These are phyloP conservation scores for Hylaeus anthracinus DNA, from an alignment of 1,140 invertebrate species.

Conservation along the genomic window DNA sequence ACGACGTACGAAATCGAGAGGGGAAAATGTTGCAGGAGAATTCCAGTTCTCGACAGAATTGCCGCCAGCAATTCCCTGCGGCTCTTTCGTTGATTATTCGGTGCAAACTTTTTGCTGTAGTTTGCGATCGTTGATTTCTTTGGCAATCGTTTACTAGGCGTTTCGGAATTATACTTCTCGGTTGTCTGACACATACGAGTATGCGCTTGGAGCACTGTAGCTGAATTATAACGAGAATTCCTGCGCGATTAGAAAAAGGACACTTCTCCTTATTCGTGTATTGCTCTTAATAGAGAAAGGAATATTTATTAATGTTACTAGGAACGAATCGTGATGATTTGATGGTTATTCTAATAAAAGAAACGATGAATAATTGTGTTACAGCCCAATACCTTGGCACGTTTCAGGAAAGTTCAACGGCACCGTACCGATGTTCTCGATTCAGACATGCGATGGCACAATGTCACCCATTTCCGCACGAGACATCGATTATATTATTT, in stretches of 20 bases:
- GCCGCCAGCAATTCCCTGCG: background rate
- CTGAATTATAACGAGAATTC: too few relatives aligned
- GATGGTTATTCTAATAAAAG: too few relatives aligned
- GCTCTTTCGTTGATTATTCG: background rate
- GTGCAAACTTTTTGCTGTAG: background rate
- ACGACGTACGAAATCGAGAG: background rate
- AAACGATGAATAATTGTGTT: background rate
- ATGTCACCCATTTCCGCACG: background rate
- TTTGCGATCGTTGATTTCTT: background rate
- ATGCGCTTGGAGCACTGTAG: too few relatives aligned
- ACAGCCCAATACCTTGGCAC: background rate
- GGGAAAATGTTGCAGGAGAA: background rate
- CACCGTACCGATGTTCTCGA: background rate
- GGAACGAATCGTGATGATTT: too few relatives aligned
- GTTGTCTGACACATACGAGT: too few relatives aligned
- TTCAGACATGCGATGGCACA: background rate
- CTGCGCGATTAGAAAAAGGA: too few relatives aligned
- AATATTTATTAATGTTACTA: too few relatives aligned
- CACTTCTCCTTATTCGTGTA: too few relatives aligned
- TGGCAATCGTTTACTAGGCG: too few relatives aligned
- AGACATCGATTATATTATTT: constrained; percentile 24
- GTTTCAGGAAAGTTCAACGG: background rate
- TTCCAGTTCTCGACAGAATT: constrained; percentile 10
- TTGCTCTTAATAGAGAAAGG: too few relatives aligned
- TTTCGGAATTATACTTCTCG: too few relatives aligned